These are phyloP conservation scores for Xenus cinereus DNA, from an alignment of 2,113 vertebrate species.

Conservation along the genomic window DNA sequence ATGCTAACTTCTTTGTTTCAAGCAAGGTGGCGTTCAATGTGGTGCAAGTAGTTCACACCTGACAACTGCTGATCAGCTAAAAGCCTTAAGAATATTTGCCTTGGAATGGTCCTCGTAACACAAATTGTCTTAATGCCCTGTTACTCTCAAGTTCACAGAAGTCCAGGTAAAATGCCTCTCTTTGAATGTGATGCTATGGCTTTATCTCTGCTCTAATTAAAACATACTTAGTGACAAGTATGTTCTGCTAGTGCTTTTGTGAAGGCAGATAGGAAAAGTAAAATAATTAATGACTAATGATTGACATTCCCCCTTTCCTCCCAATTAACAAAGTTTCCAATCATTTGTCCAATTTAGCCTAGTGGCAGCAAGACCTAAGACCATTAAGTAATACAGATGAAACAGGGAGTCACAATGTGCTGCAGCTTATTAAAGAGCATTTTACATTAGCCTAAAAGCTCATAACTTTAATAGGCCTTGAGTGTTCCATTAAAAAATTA, in stretches of 20 bases:
- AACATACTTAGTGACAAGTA: background rate
- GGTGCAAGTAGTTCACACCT: background rate
- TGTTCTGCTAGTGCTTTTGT: background rate
- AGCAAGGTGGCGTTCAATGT: background rate
- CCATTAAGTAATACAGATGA: background rate
- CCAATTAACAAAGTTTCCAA: background rate
- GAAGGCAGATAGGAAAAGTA: background rate
- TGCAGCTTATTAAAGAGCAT: background rate
- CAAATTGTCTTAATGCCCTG: background rate
- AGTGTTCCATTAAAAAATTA: background rate
- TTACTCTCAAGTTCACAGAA: background rate
- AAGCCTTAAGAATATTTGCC: background rate
- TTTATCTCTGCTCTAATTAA: background rate
- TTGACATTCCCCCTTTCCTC: background rate
- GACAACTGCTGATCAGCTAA: background rate
- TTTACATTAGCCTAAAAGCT: constrained; percentile 7
- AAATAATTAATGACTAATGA: background rate
- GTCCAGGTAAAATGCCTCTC: background rate
- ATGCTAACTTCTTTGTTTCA: background rate
- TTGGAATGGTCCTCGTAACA: background rate
- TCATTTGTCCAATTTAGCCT: constrained; percentile 13
- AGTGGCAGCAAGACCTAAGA: constrained; percentile 1
- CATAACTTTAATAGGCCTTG: background rate
- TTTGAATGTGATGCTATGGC: background rate
- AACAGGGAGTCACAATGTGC: background rate